phyloP scores from a whole-genome alignment of 2,888 invertebrate genomes.

The Hydroisotoma schaefferi region DNA sequence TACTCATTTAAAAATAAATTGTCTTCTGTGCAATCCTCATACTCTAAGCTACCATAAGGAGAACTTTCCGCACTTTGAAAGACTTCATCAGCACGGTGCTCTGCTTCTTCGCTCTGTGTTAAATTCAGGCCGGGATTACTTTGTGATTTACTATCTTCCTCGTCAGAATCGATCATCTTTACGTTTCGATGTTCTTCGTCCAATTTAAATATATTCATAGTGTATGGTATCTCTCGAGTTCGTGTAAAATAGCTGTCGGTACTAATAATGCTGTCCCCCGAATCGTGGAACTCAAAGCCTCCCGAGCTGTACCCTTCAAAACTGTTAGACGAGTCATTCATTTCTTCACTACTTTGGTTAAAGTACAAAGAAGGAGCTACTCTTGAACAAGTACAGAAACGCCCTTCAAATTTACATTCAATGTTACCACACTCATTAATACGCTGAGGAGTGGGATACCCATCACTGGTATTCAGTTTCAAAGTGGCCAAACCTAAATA shows the following conservation, averaged over 20 bases:
- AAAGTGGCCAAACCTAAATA: slow-evolving; percentile 14
- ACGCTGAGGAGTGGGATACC: slow-evolving; percentile 13
- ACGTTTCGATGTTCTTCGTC: background rate
- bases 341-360: background rate
- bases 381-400: slow-evolving; percentile 26
- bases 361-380: slow-evolving; percentile 15
- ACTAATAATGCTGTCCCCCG: background rate
- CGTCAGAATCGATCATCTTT: background rate
- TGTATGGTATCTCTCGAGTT: background rate
- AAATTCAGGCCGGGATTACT: background rate
- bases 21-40: background rate
- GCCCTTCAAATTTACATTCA: slow-evolving; percentile 12
- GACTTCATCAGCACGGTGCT: background rate
- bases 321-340: background rate
- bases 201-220: background rate
- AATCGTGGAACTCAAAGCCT: background rate
- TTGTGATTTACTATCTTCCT: background rate
- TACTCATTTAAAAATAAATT: slow-evolving; percentile 2
- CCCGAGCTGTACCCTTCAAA: background rate
- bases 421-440: slow-evolving; percentile 18
- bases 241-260: too few relatives aligned
- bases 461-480: slow-evolving; percentile 14
- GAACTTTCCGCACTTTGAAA: background rate
- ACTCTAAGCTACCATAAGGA: background rate
- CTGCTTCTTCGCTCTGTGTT: slow-evolving; percentile 1